Evolutionary conservation across 2,113 vertebrate genomes (phyloP).

Genomic region (Pipra filicauda): DNA sequence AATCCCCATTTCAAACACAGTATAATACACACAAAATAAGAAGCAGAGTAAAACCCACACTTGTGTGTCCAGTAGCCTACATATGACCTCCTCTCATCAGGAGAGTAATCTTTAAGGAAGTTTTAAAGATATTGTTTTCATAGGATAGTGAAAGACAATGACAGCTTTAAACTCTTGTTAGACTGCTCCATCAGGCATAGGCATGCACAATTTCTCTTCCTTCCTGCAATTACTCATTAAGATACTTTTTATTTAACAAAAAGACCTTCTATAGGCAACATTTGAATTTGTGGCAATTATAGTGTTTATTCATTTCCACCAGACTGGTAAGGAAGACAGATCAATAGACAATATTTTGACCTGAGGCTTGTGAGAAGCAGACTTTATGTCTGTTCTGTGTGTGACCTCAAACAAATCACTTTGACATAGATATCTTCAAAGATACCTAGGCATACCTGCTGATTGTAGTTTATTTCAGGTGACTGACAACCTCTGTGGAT

Average conservation of each 20-base stretch:
- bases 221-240: constrained; percentile 26
- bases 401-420: constrained; percentile 55
- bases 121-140: background rate
- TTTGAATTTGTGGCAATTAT: constrained; percentile 10
- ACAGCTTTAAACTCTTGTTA: background rate
- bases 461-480: background rate
- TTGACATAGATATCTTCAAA: background rate
- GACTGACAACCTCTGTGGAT: background rate
- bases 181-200: background rate
- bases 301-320: constrained; percentile 23
- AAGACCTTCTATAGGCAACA: background rate
- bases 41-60: background rate
- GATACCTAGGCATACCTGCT: background rate
- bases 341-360: constrained; percentile 45
- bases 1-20: background rate
- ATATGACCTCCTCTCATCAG: background rate
- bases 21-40: background rate
- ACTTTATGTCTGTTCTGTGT: constrained; percentile 21
- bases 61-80: background rate
- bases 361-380: constrained; percentile 16
- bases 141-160: background rate
- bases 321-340: constrained; percentile 3
- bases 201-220: constrained; percentile 3
- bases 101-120: background rate
- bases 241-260: background rate